Percentiles rank a stretch among this genome's conserved stretches.
These are phyloP conservation scores for Apaloderma vittatum DNA, from an alignment of 2,113 vertebrate species.

Conservation along the genomic window DNA sequence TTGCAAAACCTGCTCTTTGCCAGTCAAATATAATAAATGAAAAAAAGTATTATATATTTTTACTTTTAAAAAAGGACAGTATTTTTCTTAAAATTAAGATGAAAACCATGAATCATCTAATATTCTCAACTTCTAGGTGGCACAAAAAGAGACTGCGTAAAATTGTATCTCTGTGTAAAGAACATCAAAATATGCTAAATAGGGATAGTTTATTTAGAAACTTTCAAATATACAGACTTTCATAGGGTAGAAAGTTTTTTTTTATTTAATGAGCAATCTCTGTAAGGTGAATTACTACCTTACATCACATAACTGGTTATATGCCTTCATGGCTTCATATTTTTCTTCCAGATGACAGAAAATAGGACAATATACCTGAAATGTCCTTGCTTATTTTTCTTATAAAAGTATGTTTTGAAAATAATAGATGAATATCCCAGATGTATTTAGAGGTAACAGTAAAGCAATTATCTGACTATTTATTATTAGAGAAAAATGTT, in stretches of 20 bases:
- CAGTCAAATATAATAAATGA: not conserved
- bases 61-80: not conserved
- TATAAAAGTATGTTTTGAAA: not conserved
- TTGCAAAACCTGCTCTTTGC: not conserved
- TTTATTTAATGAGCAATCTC: not conserved
- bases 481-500: not conserved
- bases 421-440: not conserved
- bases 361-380: not conserved
- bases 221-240: not conserved
- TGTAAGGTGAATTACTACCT: not conserved
- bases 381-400: not conserved
- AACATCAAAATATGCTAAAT: not conserved
- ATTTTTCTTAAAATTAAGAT: not conserved
- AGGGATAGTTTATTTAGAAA: not conserved
- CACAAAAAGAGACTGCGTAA: not conserved
- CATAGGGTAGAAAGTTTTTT: not conserved
- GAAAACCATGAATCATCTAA: not conserved
- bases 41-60: not conserved
- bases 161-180: not conserved
- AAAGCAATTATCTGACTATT: not conserved
- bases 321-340: not conserved
- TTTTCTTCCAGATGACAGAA: not conserved
- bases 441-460: not conserved
- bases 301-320: not conserved
- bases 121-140: not conserved